A percentile compares a stretch with the other conserved stretches of the same genome.
Evolutionary conservation across 2,113 vertebrate species (phyloP).

Genomic region (Muntiacus muntjak): DNA sequence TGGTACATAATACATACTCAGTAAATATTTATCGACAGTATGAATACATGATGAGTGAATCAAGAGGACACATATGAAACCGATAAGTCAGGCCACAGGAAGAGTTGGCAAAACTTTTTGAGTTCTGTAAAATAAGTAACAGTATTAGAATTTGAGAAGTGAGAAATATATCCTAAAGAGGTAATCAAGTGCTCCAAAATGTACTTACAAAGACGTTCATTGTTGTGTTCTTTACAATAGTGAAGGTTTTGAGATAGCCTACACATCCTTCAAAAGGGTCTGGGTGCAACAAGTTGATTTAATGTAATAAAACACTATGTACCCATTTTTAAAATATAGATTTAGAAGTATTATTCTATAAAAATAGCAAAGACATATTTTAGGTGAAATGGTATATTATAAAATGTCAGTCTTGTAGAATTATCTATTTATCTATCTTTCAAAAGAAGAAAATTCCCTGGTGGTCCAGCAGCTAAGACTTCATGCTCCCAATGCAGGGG

Average conservation of each 20-base stretch:
- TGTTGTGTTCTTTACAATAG: background rate
- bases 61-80: background rate
- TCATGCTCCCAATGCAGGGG: background rate
- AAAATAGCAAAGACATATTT: background rate
- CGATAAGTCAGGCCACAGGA: background rate
- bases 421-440: background rate
- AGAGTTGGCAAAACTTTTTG: background rate
- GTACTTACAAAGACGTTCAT: background rate
- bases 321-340: background rate
- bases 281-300: background rate
- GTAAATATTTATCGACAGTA: background rate
- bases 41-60: background rate
- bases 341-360: background rate
- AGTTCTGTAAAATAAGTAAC: background rate
- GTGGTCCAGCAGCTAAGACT: background rate
- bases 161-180: background rate
- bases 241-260: background rate
- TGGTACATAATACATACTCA: background rate
- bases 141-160: background rate
- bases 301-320: background rate
- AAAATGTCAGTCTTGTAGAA: background rate
- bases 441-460: background rate
- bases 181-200: background rate
- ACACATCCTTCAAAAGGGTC: background rate
- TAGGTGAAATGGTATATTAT: background rate